Conservation (phyloP, 2,888 invertebrate species). For the Tryphoninae sp. region DNA sequence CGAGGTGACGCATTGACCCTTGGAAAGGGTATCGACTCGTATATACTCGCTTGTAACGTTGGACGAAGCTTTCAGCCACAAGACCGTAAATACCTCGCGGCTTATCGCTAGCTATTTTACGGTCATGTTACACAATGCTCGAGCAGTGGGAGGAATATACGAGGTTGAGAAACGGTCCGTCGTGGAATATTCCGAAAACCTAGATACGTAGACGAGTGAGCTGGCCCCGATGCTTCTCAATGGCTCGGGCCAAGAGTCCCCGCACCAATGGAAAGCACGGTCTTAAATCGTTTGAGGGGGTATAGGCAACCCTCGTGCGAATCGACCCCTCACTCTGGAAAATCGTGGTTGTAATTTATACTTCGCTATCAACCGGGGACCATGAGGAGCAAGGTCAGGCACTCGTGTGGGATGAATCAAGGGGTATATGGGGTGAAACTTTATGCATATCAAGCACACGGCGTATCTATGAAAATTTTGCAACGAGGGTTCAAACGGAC, state of each 20-base stretch:
- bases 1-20: constrained; percentile 7
- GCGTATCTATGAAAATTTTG: neutral
- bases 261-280: constrained; percentile 68
- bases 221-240: constrained; percentile 42
- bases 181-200: constrained; percentile 44
- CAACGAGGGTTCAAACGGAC: too few species aligned
- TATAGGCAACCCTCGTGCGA: constrained; percentile 16
- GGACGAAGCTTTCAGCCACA: neutral
- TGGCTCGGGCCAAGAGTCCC: constrained; percentile 39
- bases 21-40: neutral
- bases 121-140: constrained; percentile 56
- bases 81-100: constrained; percentile 14
- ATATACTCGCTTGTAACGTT: constrained; percentile 9
- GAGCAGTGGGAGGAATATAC: constrained; percentile 44
- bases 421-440: neutral
- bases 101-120: constrained; percentile 58
- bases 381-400: neutral
- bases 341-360: constrained; percentile 64
- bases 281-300: constrained; percentile 62
- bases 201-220: constrained; percentile 33
- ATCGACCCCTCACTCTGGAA: constrained; percentile 31
- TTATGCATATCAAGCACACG: neutral
- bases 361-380: constrained; percentile 59
- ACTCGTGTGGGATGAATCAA: neutral
- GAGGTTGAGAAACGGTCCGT: constrained; percentile 11